Percentiles rank a stretch among this genome's conserved stretches.
These are phyloP conservation scores for Gallinago solitaria DNA, from an alignment of 2,797 vertebrate genomes.

Conservation along the genomic window DNA sequence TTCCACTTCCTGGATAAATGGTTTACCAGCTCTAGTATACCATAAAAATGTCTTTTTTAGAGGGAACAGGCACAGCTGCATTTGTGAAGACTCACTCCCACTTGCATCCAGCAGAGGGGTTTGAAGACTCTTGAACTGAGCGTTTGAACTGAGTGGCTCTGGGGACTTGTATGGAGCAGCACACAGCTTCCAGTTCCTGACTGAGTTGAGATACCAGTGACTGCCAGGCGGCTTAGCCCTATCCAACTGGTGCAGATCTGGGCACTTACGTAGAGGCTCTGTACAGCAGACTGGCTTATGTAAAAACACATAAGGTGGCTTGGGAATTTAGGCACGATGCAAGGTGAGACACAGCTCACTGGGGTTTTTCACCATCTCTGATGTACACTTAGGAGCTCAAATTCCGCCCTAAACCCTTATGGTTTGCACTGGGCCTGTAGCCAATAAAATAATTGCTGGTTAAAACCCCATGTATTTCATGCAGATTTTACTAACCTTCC, in stretches of 20 bases:
- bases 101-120: background rate
- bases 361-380: background rate
- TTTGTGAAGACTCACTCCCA: background rate
- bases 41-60: background rate
- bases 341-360: background rate
- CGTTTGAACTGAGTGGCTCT: background rate
- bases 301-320: background rate
- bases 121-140: background rate
- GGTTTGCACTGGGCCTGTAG: background rate
- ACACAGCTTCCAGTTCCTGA: background rate
- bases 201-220: background rate
- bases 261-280: background rate
- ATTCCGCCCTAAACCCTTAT: background rate
- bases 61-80: background rate
- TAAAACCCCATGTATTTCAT: background rate
- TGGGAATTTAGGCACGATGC: background rate
- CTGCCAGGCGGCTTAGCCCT: background rate
- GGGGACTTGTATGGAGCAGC: background rate
- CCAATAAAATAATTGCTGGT: background rate
- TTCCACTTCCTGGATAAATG: background rate
- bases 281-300: background rate
- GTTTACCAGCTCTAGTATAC: background rate
- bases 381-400: background rate
- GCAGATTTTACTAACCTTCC: background rate
- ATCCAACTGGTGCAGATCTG: background rate